Evolutionary conservation across 2,797 vertebrate species (phyloP), one percentile per base, ranked within the genome.

Genomic region (Geotrypetes seraphini): DNA sequence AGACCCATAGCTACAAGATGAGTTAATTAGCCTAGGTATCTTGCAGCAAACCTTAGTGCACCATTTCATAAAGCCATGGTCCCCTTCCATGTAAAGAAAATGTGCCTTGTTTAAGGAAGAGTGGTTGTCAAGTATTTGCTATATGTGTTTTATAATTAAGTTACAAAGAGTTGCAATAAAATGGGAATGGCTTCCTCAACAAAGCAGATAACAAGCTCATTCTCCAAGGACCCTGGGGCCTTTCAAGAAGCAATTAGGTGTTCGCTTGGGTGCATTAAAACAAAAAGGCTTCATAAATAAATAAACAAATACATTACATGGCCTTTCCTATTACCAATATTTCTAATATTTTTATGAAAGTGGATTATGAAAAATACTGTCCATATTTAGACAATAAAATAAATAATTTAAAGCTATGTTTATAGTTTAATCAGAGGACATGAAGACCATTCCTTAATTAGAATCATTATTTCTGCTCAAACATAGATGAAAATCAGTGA

Each of bases 81-180:
- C 72, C 69, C 52, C 51, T 71, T 74, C 52, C 51, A 47, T 52
- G 52, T 60, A 55, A 70, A 52, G 49, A 63, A 77, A 75, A 73
- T 68, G 50, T 53, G 65, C 55, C 50, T 51, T 61, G 49, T 74
- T 71, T 71, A 75, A 73, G 57, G 61, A 67, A 75, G 78, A 73
- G 55, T 70, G 70, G 72, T 71, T 74, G 57, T 62, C 62, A 75
- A 60, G 73, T 78, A 77, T 79, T 77, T 77, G 74, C 74, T 76
- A 70, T 73, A 83, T 65, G 75, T 57, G 75, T 70, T 57, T 48
- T 71, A 73, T 84, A 83, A 83, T 83, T 81, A 81, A 70, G 62
- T 76, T 75, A 73, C 69, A 76, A 70, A 66, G 66, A 67, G 44
- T 61, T 60, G 46, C 61, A 72, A 78, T 70, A 71, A 75, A 79